Evolutionary conservation across 2,113 vertebrate genomes (phyloP), one percentile per base, ranked within the genome.

Genomic region (Ptilorrhoa leucosticta): DNA sequence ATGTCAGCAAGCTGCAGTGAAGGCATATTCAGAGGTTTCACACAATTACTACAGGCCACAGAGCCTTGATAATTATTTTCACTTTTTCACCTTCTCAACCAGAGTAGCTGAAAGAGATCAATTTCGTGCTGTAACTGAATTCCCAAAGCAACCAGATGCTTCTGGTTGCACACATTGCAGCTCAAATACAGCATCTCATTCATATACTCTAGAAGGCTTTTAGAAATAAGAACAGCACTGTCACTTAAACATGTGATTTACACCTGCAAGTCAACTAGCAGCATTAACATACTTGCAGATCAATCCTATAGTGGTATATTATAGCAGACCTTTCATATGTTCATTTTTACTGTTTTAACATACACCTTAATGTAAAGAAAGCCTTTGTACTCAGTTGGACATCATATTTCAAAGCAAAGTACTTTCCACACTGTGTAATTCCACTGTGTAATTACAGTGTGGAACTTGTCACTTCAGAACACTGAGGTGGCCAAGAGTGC

Each of bases 1-100:
- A 47, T 57, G 65, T 58, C 75, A 95, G 87, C 45, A 70, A 96
- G 90, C 82, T 93, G 75, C 88, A 94, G n/a, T 19, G 79, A 69
- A 68, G 82, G 84, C 87, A 65, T 56, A 80, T 78, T 87, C 69
- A 76, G 57, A 83, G 82, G 50, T 85, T 95, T 96, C 87, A 94
- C 63, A 77, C 63, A 61, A 93, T 94, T 93, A 91, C 79, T 56
- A 60, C 69, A 84, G 94, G 87, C 75, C 80, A 96, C 35, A 54
- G 84, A 86, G 91, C 87, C 95, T 93, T 88, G 65, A 87, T 90
- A 96, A 96, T 94, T 90, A 89, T 96, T 97, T 97, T 95, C 57
- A 78, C 93, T 95, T 95, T 95, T 96, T 95, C 86, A 97, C 95
- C 92, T 97, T 89, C 76, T 94, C 83, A 77, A 77, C 69, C 33